Evolutionary conservation across 2,113 vertebrate genomes (phyloP).

Genomic region (Myodes glareolus): DNA sequence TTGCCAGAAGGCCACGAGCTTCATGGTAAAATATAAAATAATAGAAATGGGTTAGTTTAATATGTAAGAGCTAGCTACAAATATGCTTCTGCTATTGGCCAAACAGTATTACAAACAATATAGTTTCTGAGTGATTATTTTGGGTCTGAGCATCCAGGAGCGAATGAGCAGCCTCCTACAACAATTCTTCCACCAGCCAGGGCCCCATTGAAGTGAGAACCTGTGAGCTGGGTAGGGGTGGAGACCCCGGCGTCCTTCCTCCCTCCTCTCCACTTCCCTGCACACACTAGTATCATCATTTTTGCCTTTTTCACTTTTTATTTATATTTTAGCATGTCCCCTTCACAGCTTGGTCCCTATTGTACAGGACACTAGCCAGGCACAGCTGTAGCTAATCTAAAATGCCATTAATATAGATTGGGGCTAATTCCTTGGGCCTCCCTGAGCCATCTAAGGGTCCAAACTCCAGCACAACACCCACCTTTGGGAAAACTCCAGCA

Average conservation of each 20-base stretch:
- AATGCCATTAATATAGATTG: constrained; percentile 54
- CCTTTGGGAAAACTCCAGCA: neutral
- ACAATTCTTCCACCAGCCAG: neutral
- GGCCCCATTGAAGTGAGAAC: neutral
- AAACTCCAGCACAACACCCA: neutral
- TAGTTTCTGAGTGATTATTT: too few species aligned
- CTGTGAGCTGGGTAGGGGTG: too few species aligned
- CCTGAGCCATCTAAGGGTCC: accelerated
- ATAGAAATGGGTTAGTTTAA: too few species aligned
- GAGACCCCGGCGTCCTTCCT: accelerated
- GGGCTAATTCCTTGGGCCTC: constrained; percentile 42
- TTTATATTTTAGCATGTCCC: neutral
- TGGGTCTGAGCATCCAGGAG: too few species aligned
- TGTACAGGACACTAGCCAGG: neutral
- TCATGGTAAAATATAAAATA: too few species aligned
- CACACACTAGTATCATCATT: accelerated
- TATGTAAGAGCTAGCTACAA: too few species aligned
- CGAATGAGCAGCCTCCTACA: too few species aligned
- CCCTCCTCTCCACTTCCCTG: too few species aligned
- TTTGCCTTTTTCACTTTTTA: neutral
- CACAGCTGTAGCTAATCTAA: constrained; percentile 36
- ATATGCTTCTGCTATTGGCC: too few species aligned
- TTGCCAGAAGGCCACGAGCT: too few species aligned
- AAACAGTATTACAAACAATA: too few species aligned
- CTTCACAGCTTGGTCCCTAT: neutral